Evolutionary conservation across 1,140 invertebrate species (phyloP), one percentile per base, ranked within the genome.

Genomic region (Drosophila kepulauana): DNA sequence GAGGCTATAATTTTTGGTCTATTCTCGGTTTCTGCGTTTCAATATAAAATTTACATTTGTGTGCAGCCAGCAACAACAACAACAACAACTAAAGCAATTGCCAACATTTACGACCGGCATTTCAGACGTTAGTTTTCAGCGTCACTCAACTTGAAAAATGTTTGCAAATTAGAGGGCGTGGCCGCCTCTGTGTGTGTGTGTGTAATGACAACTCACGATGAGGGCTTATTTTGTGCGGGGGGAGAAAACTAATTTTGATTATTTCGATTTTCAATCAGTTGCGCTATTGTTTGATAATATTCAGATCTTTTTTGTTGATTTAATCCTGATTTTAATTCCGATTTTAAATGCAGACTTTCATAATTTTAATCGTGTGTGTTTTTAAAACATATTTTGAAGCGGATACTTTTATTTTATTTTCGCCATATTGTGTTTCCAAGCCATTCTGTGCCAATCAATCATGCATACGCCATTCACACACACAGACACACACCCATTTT

Each of bases 391-490:
- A 59, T 61, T 25, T 48, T 57, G 7, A n/a, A 69, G 54, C 30
- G 46, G 8, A 49, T 68, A 7, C 20, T n/a, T 30, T 16, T 33
- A 11, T 68, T 20, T 69, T 57, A 30, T 46, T 58, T 79, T 13
- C 20, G 15, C 20, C 75, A 61, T 73, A 73, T 78, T 73, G 69
- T 71, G 33, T 74, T 88, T 88, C 63, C 63, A 61, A 51, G 65
- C 65, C 75, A 87, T 79, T 79, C 82, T 87, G 16, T 61, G 79
- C 61, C 74, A 82, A 86, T 88, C 82, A 86, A 86, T 86, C 82
- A 82, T 79, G 63, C 66, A 63, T 61, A 46, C 45, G 56, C 43
- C 49, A 43, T n/a, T 63, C 6, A 75, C 11, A 75, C 38, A 66
- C 35, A 62, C 33, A 38, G 5, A 51, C 35, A 49, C 51, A 33